These are phyloP conservation scores for Gymnosoma rotundatum DNA, from an alignment of 2,888 invertebrate species.

Conservation along the genomic window DNA sequence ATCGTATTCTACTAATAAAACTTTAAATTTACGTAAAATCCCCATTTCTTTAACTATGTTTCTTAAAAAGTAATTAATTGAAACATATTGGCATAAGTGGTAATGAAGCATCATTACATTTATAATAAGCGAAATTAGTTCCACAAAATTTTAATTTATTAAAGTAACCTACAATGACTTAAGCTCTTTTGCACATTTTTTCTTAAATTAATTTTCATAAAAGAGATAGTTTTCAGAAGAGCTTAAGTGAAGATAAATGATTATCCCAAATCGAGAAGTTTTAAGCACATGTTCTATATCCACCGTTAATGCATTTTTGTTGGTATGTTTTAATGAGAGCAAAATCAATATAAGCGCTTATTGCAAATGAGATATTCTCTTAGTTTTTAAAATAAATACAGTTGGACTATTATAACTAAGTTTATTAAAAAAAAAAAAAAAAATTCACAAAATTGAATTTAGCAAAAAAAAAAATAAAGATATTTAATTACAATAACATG, in stretches of 20 bases:
- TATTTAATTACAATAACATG: too few species aligned
- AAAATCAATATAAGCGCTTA: slow-evolving; percentile 7
- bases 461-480: too few species aligned
- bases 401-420: too few species aligned
- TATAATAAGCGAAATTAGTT: slow-evolving; percentile 7
- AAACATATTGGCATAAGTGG: background rate
- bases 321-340: slow-evolving; percentile 20
- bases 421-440: too few species aligned
- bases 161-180: background rate
- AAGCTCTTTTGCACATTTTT: slow-evolving; percentile 24
- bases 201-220: background rate
- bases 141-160: slow-evolving; percentile 29
- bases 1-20: slow-evolving; percentile 19
- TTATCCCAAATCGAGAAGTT: slow-evolving; percentile 1
- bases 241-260: slow-evolving; percentile 5
- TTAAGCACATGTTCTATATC: too few species aligned
- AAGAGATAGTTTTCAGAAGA: slow-evolving; percentile 12
- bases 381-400: too few species aligned
- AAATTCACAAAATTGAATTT: too few species aligned
- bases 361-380: background rate
- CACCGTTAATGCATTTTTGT: background rate
- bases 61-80: slow-evolving; percentile 18
- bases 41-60: slow-evolving; percentile 7
- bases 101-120: too few species aligned
- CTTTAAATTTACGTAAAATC: slow-evolving; percentile 25